Evolutionary conservation across 2,113 vertebrate species (phyloP), one percentile per base, ranked within the genome.

Genomic region (Sorex araneus): DNA sequence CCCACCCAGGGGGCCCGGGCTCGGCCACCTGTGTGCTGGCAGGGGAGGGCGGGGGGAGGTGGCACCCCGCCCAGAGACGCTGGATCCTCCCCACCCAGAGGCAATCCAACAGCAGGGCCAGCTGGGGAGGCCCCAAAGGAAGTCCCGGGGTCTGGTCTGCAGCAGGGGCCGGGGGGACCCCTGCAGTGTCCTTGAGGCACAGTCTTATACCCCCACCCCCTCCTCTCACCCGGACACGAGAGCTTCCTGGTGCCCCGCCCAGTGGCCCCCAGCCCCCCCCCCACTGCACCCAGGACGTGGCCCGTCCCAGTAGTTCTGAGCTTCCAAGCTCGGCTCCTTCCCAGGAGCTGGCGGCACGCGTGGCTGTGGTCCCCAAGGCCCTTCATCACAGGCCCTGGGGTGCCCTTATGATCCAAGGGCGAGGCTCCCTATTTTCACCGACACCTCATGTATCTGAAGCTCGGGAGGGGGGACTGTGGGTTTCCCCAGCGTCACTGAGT

Each of bases 1-100:
- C 82, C 93, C 57, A 87, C 90, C 93, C 92, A 69, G 87, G 92
- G 54, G 86, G 96, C 80, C 93, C 89, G 81, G 89, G 92, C 93
- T 95, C 9, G 64, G 96, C 96, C 97, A 97, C 97, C 94, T 97
- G 97, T 93, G 95, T 92, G 73, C 93, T 93, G 97, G 84, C 89
- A n/a, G 94, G 15, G 13, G 12, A 16, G 54, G 54, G 94, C 6
- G n/a, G 81, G 96, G 63, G 32, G 81, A 89, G 95, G 96, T 95
- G 96, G 96, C 75, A 54, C 94, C 43, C 63, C 45, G 28, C 60
- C 63, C 89, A 2, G 71, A 81, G 89, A 64, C 84, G 45, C 94
- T 90, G 91, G 57, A 23, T n/a, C 91, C 30, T 95, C 87, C 79
- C 84, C 64, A 76, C 21, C 86, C 94, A 84, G 84, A 93, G 81